Evolutionary conservation across 1,140 invertebrate species (phyloP), one percentile per base, ranked within the genome.

Genomic region (Drosophila orosa): DNA sequence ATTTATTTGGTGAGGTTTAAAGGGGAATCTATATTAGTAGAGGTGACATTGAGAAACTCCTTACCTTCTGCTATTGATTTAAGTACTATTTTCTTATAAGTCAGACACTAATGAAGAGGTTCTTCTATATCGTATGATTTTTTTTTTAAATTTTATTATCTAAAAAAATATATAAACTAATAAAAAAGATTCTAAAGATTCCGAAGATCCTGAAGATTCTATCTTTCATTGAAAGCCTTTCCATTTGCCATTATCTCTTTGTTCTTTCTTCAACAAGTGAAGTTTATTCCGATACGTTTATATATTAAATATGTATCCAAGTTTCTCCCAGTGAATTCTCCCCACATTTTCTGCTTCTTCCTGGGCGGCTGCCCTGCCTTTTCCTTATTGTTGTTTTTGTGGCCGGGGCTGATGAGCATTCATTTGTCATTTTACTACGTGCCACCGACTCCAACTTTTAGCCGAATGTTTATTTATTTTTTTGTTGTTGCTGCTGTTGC

Each of bases 391-490:
- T 80, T 81, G 65, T 60, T 74, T 10, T 29, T 62, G 56, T 74
- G 48, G 60, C 58, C 59, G 42, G 42, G 25, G 56, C 58, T 78
- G 84, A 89, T 87, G 83, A 83, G 81, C 83, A 89, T 87, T 89
- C 83, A 87, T 87, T 87, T 87, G 83, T 87, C 83, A 87, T 87
- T 89, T 87, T 89, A 87, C 83, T 87, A 87, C 83, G 83, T 87
- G 84, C 83, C 83, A 89, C 83, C 83, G 84, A 89, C 83, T 83
- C 73, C 65, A 72, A 72, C 66, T 72, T 71, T 72, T 71, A 63
- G 57, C 82, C 81, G 72, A 77, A 89, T 87, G 83, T 87, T 87
- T 87, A 89, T 87, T 87, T 87, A 77, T 86, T 77, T 68, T 61
- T 54, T 37, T 37, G 12, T 22, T 80, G 54, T 80, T 79, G 63